phyloP scores from a whole-genome alignment of 1,140 invertebrate species.

The Pectinophora gossypiella region DNA sequence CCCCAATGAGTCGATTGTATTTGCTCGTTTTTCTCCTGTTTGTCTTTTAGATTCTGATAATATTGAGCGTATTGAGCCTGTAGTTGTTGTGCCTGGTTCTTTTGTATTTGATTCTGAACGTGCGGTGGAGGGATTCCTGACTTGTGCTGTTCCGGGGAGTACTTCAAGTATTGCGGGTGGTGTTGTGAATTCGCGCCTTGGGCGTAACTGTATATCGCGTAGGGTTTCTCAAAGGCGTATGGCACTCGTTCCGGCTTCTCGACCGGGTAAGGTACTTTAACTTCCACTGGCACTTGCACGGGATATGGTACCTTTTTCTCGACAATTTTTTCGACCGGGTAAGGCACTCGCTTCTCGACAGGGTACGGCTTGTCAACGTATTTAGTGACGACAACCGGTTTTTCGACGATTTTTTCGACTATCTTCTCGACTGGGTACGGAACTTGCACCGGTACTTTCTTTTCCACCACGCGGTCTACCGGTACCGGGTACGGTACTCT shows the following conservation, averaged over 20 bases:
- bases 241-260: constrained; percentile 61
- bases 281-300: constrained; percentile 73
- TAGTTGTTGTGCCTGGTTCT: not conserved
- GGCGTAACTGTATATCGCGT: constrained; percentile 14
- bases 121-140: constrained; percentile 9
- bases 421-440: constrained; percentile 75
- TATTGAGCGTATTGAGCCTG: constrained; percentile 17
- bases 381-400: constrained; percentile 70
- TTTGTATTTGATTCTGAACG: constrained; percentile 17
- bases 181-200: constrained; percentile 18
- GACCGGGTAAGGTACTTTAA: constrained; percentile 74
- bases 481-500: constrained; percentile 74
- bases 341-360: constrained; percentile 66
- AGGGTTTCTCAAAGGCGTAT: constrained; percentile 39
- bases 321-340: constrained; percentile 68
- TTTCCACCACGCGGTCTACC: constrained; percentile 74
- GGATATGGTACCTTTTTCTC: constrained; percentile 74
- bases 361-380: constrained; percentile 72
- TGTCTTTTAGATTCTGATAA: constrained; percentile 32
- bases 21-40: constrained; percentile 23
- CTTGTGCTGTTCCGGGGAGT: constrained; percentile 18
- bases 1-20: constrained; percentile 45
- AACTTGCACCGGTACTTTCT: constrained; percentile 66
- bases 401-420: constrained; percentile 73
- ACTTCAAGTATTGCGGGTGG: constrained; percentile 28